These are phyloP conservation scores for Pogona vitticeps DNA, from an alignment of 2,113 vertebrate species.

Conservation along the genomic window DNA sequence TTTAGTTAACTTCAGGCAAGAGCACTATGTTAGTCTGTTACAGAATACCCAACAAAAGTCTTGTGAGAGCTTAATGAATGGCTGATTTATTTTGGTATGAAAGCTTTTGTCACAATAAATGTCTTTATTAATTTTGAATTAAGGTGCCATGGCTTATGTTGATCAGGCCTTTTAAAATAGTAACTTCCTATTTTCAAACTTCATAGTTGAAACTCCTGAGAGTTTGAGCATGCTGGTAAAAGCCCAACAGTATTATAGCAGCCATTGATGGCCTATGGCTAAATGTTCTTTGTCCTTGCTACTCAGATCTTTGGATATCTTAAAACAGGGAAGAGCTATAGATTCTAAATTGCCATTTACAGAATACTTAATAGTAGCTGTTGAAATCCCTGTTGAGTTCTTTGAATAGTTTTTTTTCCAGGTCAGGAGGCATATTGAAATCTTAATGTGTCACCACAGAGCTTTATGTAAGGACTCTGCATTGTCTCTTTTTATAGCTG, in stretches of 20 bases:
- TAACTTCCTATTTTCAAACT: background rate
- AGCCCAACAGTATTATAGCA: background rate
- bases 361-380: background rate
- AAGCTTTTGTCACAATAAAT: background rate
- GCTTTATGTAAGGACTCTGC: background rate
- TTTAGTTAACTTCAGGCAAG: constrained; percentile 2
- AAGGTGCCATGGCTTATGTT: background rate
- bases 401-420: background rate
- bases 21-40: background rate
- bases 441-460: background rate
- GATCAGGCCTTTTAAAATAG: background rate
- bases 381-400: background rate
- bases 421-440: background rate
- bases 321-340: background rate
- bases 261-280: background rate
- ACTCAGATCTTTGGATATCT: background rate
- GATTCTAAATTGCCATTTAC: background rate
- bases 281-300: background rate
- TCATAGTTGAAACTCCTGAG: background rate
- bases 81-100: background rate
- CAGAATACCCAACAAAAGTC: background rate
- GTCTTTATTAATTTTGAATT: constrained; percentile 1
- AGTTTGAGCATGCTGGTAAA: background rate
- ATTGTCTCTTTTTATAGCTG: background rate
- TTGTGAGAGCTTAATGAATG: background rate